These are phyloP conservation scores for Brachymystax lenok DNA, from an alignment of 2,797 vertebrate species.

Conservation along the genomic window DNA sequence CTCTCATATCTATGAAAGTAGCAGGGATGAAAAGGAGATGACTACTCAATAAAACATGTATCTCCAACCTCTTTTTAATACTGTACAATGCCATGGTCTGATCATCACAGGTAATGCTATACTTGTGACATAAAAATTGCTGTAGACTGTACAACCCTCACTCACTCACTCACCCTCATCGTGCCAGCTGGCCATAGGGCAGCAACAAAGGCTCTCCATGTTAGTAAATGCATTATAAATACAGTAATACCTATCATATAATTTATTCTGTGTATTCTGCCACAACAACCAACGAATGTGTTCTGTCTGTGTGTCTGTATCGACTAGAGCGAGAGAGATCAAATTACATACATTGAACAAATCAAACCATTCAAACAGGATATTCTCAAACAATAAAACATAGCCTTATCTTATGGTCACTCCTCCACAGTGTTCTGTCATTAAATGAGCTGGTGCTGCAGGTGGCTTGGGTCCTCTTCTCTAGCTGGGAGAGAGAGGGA, in stretches of 20 bases:
- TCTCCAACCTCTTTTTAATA: not conserved
- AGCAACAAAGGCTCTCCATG: no score
- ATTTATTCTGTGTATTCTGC: no score
- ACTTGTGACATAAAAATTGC: not conserved
- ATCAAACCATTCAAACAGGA: not conserved
- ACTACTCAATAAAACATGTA: no score
- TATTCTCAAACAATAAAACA: not conserved
- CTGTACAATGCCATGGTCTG: not conserved
- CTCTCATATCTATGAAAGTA: no score
- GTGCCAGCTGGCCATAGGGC: not conserved
- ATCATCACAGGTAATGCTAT: not conserved
- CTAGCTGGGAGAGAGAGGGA: not conserved
- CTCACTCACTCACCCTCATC: not conserved
- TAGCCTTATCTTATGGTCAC: not conserved
- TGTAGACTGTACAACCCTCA: not conserved
- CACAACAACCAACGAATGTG: no score
- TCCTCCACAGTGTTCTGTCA: not conserved
- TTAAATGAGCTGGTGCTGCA: not conserved
- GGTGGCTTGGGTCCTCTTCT: not conserved
- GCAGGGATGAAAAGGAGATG: no score
- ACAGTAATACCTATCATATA: no score
- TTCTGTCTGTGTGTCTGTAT: no score
- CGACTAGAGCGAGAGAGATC: no score
- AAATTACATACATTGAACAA: no score
- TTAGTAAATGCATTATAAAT: no score